These are phyloP conservation scores for Acromyrmex charruanus DNA, from an alignment of 1,140 invertebrate species.

Conservation along the genomic window DNA sequence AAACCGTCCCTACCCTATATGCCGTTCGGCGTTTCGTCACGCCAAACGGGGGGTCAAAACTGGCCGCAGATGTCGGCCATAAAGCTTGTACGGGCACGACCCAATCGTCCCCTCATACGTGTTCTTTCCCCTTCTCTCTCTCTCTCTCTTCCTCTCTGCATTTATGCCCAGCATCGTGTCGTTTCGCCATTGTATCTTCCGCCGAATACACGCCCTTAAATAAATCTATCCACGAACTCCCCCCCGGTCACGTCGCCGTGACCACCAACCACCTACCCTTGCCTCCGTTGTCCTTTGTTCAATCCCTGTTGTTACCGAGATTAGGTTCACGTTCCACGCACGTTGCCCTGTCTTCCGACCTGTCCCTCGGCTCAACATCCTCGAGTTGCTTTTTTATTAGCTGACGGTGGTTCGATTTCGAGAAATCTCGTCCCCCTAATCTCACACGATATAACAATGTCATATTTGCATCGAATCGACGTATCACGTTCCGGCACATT, in stretches of 20 bases:
- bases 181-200: slow-evolving; percentile 80
- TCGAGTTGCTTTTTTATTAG: slow-evolving; percentile 31
- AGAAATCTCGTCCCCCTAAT: slow-evolving; percentile 27
- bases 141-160: slow-evolving; percentile 16
- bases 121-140: slow-evolving; percentile 50
- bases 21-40: slow-evolving; percentile 83
- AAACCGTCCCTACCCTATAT: slow-evolving; percentile 72
- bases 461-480: slow-evolving; percentile 35
- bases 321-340: slow-evolving; percentile 68
- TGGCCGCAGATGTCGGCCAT: slow-evolving; percentile 85
- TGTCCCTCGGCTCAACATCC: slow-evolving; percentile 50
- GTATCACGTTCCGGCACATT: slow-evolving; percentile 10
- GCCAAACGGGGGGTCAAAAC: slow-evolving; percentile 82
- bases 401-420: slow-evolving; percentile 16
- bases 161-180: slow-evolving; percentile 48
- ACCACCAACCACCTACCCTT: slow-evolving; percentile 37
- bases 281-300: slow-evolving; percentile 53
- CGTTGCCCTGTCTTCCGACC: slow-evolving; percentile 47
- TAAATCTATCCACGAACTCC: slow-evolving; percentile 82
- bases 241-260: slow-evolving; percentile 34
- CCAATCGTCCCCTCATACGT: slow-evolving; percentile 43
- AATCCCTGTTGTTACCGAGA: slow-evolving; percentile 62
- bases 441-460: slow-evolving; percentile 10
- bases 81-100: slow-evolving; percentile 74
- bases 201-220: slow-evolving; percentile 85